These are phyloP conservation scores for Enteromius anoplus DNA, from an alignment of 2,797 vertebrate species.

Conservation along the genomic window DNA sequence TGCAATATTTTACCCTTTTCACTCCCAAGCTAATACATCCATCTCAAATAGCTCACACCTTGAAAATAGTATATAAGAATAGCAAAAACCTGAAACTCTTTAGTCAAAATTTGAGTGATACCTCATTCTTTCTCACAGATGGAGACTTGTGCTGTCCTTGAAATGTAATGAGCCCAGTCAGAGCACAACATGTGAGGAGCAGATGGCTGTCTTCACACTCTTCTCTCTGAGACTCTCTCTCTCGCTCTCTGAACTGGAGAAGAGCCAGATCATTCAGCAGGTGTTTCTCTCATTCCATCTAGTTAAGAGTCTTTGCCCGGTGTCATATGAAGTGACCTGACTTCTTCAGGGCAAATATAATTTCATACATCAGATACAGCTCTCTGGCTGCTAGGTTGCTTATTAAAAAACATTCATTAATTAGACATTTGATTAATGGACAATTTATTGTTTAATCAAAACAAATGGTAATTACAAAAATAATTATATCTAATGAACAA, in stretches of 20 bases:
- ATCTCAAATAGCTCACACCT: neutral
- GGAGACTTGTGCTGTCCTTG: slow-evolving; percentile 56
- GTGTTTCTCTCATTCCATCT: slow-evolving; percentile 50
- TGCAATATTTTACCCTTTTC: neutral
- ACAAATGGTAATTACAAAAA: neutral
- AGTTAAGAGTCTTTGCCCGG: slow-evolving; percentile 15
- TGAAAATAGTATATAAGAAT: neutral
- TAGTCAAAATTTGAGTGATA: slow-evolving; percentile 32
- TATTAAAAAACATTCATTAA: neutral
- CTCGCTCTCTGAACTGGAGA: slow-evolving; percentile 51
- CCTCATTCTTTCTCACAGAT: slow-evolving; percentile 39
- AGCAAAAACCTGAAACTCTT: slow-evolving; percentile 4
- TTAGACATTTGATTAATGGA: neutral
- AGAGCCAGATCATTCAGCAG: slow-evolving; percentile 54
- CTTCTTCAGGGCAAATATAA: neutral
- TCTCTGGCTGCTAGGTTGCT: neutral
- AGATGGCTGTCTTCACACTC: slow-evolving; percentile 64
- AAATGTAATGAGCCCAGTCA: slow-evolving; percentile 55
- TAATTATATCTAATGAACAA: neutral
- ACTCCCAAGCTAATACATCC: neutral
- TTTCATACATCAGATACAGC: slow-evolving; percentile 13
- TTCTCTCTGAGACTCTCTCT: slow-evolving; percentile 48
- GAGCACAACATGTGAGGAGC: slow-evolving; percentile 53
- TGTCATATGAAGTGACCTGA: slow-evolving; percentile 11
- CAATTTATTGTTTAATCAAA: neutral